Percentiles rank a stretch among this genome's conserved stretches.
Evolutionary conservation across 2,888 invertebrate genomes (phyloP).

Genomic region (Coleophora flavipennella): DNA sequence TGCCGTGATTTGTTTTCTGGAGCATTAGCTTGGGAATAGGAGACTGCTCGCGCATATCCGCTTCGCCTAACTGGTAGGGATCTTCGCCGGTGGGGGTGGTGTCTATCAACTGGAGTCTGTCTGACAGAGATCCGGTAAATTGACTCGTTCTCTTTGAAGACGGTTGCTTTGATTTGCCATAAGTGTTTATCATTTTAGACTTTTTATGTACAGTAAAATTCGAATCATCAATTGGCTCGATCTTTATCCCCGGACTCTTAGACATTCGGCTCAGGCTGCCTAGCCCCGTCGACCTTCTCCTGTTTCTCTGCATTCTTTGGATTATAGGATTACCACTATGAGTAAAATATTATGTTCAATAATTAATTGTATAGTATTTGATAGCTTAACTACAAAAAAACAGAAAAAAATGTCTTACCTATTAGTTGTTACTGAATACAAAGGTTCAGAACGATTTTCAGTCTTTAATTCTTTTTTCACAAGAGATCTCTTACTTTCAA

Average conservation of each 20-base stretch:
- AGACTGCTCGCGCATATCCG: constrained; percentile 60
- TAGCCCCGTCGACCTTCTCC: constrained; percentile 36
- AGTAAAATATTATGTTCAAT: background rate
- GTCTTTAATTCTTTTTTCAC: constrained; percentile 43
- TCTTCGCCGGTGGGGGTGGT: constrained; percentile 62
- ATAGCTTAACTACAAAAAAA: background rate
- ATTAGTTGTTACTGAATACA: constrained; percentile 52
- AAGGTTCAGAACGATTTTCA: constrained; percentile 38
- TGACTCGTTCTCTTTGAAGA: constrained; percentile 32
- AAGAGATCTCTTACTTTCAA: constrained; percentile 44
- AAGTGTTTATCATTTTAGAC: constrained; percentile 50
- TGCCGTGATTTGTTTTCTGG: constrained; percentile 47
- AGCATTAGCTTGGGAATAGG: constrained; percentile 63
- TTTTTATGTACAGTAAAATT: constrained; percentile 45
- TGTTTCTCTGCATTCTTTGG: constrained; percentile 46
- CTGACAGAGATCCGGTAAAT: constrained; percentile 50
- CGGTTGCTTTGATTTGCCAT: constrained; percentile 36
- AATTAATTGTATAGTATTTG: background rate
- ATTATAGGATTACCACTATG: constrained; percentile 48
- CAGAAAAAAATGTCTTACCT: constrained; percentile 30
- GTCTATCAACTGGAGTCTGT: constrained; percentile 52
- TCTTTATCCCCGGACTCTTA: constrained; percentile 31
- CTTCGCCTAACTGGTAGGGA: constrained; percentile 59
- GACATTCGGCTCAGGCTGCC: constrained; percentile 47
- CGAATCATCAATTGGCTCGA: constrained; percentile 31